phyloP scores from a whole-genome alignment of 2,797 vertebrate genomes.

The Anomalospiza imberbis region DNA sequence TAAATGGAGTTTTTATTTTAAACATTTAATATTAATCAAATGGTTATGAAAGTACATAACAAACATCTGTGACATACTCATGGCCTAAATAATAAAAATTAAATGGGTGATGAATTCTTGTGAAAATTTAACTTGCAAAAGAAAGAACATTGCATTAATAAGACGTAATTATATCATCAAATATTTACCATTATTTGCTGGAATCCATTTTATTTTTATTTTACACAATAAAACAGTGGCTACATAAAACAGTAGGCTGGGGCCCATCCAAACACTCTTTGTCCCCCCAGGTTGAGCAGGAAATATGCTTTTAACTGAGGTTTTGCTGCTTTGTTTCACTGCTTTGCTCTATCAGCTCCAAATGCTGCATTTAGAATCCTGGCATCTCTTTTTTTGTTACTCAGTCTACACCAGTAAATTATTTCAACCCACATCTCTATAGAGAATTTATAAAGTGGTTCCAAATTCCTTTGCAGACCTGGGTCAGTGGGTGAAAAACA shows the following conservation, averaged over 20 bases:
- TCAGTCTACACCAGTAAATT: not conserved
- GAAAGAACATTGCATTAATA: conserved; percentile 75
- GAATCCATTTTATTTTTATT: conserved; percentile 70
- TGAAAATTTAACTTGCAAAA: conserved; percentile 76
- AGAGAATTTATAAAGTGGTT: not conserved
- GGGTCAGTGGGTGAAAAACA: not conserved
- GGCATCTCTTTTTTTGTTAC: not conserved
- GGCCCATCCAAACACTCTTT: not conserved
- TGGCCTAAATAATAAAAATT: conserved; percentile 72
- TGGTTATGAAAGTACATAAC: conserved; percentile 70
- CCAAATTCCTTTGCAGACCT: not conserved
- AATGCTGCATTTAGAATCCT: not conserved
- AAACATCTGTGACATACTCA: conserved; percentile 71
- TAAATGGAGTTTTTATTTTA: conserved; percentile 68
- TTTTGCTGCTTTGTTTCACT: not conserved
- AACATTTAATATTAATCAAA: conserved; percentile 77
- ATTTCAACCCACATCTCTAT: not conserved
- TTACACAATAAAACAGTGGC: conserved; percentile 56
- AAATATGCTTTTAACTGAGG: not conserved
- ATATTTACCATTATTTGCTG: conserved; percentile 75
- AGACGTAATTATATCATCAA: conserved; percentile 77
- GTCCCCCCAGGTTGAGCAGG: not conserved
- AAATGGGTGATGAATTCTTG: conserved; percentile 68
- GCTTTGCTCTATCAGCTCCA: not conserved
- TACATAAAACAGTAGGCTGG: conserved; percentile 12